These are phyloP conservation scores for Plecturocebus donacophilus DNA, from an alignment of 2,113 vertebrate species.

Conservation along the genomic window DNA sequence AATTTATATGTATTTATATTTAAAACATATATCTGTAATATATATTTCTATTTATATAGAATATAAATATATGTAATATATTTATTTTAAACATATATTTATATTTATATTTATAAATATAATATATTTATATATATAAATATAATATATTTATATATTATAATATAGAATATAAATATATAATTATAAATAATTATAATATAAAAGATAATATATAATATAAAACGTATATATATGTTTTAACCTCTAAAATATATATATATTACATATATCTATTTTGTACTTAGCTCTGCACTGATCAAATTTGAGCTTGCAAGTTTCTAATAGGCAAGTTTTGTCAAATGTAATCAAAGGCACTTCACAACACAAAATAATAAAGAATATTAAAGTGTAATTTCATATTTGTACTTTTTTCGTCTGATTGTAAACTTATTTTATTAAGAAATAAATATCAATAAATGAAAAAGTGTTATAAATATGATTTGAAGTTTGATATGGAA, in stretches of 20 bases:
- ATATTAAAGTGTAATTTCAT: not conserved
- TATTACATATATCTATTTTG: not conserved
- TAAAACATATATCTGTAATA: too few relatives aligned
- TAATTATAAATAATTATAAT: too few relatives aligned
- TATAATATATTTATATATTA: too few relatives aligned
- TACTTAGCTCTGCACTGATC: not conserved
- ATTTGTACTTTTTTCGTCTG: not conserved
- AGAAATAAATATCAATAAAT: not conserved
- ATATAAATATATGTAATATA: too few relatives aligned
- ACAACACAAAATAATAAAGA: not conserved
- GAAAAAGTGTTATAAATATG: not conserved
- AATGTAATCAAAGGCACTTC: not conserved
- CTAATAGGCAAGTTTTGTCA: not conserved
- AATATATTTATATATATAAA: too few relatives aligned
- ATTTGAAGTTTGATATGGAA: slow-evolving; percentile 41
- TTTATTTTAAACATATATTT: too few relatives aligned
- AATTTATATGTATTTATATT: not conserved
- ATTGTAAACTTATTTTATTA: not conserved
- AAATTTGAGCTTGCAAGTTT: not conserved
- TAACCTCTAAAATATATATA: not conserved
- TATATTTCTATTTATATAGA: too few relatives aligned
- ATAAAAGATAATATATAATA: too few relatives aligned
- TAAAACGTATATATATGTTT: too few relatives aligned
- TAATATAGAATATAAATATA: too few relatives aligned
- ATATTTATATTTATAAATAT: too few relatives aligned